Evolutionary conservation across 2,797 vertebrate species (phyloP), one percentile per base, ranked within the genome.

Genomic region (Pachyuromys duprasi): DNA sequence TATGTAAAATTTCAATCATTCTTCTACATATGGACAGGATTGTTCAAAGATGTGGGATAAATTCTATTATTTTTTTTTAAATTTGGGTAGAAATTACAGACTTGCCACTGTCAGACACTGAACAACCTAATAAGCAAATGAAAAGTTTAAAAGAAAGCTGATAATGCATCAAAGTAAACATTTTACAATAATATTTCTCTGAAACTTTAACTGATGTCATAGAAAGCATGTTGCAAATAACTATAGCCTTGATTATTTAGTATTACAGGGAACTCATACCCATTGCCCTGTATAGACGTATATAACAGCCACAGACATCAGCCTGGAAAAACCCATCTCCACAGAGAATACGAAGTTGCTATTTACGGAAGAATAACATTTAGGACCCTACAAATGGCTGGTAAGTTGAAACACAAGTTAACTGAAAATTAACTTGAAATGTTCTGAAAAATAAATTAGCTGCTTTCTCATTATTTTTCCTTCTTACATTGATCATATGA

Each of bases 401-500:
- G 80, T n/a, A 89, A 80, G 72, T 83, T 14, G 2, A 96, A 93
- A 96, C 1, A 81, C 2, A 97, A 49, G 49, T 49, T 49, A 49
- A 49, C 11, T 49, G n/a, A 49, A 75, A 70, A 80, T 18, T 81
- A 53, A 28, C 84, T 95, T 89, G 81, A 94, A 81, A 96, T 84
- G 60, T 69, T 72, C 5, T 69, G 3, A 31, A 80, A 96, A 96
- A 95, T 60, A 95, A 91, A 36, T 74, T 2, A 96, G n/a, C 6
- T 93, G 0, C 55, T 6, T 63, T 95, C 49, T 53, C 22, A 63
- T 42, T 8, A 69, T 3, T n/a, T 33, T 45, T 86, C 1, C 4
- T 69, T 72, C 94, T 83, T 89, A 63, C 31, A 49, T 3, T 90
- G 17, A 91, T 93, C 57, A 89, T 17, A 96, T 9, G 87, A 96